Evolutionary conservation across 2,888 invertebrate genomes (phyloP), one percentile per base, ranked within the genome.

Genomic region (Zele albiditarsus): DNA sequence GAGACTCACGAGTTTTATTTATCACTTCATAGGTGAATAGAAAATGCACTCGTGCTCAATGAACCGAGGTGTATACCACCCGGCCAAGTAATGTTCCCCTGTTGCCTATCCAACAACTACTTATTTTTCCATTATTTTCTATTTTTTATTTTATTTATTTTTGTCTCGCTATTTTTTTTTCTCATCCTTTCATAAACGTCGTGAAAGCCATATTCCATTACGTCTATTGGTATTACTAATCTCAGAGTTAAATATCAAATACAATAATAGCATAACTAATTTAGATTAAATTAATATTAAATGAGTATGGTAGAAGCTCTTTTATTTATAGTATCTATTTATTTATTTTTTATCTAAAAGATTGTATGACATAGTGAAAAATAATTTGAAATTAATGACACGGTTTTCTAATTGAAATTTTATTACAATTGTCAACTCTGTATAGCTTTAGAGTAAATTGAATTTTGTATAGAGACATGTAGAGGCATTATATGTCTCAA

Each of bases 11-110:
- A 46, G 46, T 46, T 63, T 60, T 74, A 74, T 74, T 74, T 74
- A 74, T 74, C 70, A 74, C 74, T 60, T 58, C 28, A 58, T 60
- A 71, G 65, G 28, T 65, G 31, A 62, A 33, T 25, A 20, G 16
- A 31, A 31, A 71, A 71, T 71, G 65, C 70, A 70, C 62, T 63
- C 65, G 74, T 69, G 70, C 65, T 70, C 74, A 74, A 74, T 74
- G 74, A 70, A 74, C 65, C 74, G 49, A 27, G 62, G 46, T 68
- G 28, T 46, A 46, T 16, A 46, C 46, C 46, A 38, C 46, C 20
- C 25, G 42, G 31, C 68, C 31, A 10, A 25, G 57, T 28, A 68
- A 67, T 67, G 42, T 67, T 20, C 23, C 25, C 23, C 42, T 25
- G 33, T 12, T 42, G n/a, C n/a, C n/a, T n/a, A n/a, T 33, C 25